phyloP scores from a whole-genome alignment of 2,888 invertebrate genomes.

The Acleris laterana region DNA sequence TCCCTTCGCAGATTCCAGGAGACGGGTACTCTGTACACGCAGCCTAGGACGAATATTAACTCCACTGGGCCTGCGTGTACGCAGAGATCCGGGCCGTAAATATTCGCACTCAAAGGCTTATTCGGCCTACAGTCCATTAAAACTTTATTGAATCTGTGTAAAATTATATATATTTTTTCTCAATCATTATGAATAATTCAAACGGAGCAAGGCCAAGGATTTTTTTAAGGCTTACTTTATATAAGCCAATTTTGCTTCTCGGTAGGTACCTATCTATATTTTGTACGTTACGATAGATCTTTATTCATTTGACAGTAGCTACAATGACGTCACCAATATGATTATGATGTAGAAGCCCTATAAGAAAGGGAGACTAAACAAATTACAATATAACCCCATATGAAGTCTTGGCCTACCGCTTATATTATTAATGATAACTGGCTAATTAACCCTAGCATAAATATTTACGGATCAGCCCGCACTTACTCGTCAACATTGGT shows the following conservation, averaged over 20 bases:
- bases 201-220: no score
- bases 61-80: constrained; percentile 59
- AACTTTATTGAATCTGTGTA: constrained; percentile 66
- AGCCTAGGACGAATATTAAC: constrained; percentile 69
- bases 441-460: not conserved
- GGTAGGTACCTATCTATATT: no score
- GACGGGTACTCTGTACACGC: constrained; percentile 63
- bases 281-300: no score
- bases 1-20: constrained; percentile 69
- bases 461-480: constrained; percentile 7
- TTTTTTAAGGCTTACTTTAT: no score
- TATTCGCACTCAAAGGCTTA: constrained; percentile 59
- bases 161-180: no score
- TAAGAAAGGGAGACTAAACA: no score
- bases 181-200: no score
- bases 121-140: constrained; percentile 67
- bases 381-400: not conserved
- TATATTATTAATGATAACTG: no score
- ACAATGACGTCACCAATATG: no score
- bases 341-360: no score
- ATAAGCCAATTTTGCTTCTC: no score
- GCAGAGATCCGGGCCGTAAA: constrained; percentile 73
- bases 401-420: not conserved
- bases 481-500: constrained; percentile 74
- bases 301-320: no score